Evolutionary conservation across 2,113 vertebrate species (phyloP).

Genomic region (Lota lota): DNA sequence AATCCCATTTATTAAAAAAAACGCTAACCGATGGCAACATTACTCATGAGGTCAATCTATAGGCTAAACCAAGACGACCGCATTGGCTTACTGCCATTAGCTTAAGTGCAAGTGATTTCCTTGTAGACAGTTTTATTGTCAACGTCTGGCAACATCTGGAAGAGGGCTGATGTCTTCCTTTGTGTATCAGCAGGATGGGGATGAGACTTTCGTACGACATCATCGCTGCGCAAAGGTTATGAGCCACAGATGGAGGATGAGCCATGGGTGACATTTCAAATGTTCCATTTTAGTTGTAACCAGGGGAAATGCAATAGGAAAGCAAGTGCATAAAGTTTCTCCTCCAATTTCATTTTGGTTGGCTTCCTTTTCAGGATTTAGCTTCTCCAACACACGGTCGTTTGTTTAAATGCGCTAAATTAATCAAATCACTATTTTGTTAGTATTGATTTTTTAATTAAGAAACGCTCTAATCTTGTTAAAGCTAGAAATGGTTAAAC

Average conservation of each 20-base stretch:
- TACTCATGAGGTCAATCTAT: slow-evolving; percentile 32
- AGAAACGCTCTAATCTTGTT: no score
- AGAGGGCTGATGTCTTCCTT: slow-evolving; percentile 8
- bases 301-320: background rate
- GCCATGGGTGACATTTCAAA: slow-evolving; percentile 12
- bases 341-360: background rate
- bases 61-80: slow-evolving; percentile 22
- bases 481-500: no score
- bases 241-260: slow-evolving; percentile 21
- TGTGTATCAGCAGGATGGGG: slow-evolving; percentile 22
- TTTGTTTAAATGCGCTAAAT: no score
- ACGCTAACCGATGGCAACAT: slow-evolving; percentile 18
- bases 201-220: slow-evolving; percentile 10
- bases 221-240: slow-evolving; percentile 28
- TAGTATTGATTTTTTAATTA: no score
- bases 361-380: background rate
- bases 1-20: slow-evolving; percentile 42
- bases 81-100: slow-evolving; percentile 45
- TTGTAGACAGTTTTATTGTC: slow-evolving; percentile 42
- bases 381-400: no score
- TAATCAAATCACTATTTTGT: no score
- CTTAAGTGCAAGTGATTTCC: slow-evolving; percentile 51
- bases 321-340: background rate
- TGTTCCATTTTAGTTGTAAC: background rate
- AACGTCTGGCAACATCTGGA: slow-evolving; percentile 28